These are phyloP conservation scores for Cremastinae sp. DNA, from an alignment of 2,888 invertebrate genomes.

Conservation along the genomic window DNA sequence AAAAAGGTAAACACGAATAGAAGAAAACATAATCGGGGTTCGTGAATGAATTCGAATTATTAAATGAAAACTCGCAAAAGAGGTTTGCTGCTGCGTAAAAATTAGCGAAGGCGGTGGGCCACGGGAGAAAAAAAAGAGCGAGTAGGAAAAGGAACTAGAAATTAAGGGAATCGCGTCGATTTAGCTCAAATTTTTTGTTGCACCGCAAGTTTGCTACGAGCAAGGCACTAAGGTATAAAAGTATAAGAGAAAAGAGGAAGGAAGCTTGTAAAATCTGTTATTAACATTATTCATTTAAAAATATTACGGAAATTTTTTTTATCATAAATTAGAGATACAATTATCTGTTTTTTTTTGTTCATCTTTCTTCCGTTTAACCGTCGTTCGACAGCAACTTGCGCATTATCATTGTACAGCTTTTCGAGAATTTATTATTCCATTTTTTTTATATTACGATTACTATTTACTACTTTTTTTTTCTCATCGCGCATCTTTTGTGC, in stretches of 20 bases:
- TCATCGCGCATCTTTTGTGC: slow-evolving; percentile 38
- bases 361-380: slow-evolving; percentile 42
- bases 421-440: slow-evolving; percentile 39
- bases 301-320: slow-evolving; percentile 62
- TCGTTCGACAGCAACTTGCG: slow-evolving; percentile 40
- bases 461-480: slow-evolving; percentile 32
- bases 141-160: neutral
- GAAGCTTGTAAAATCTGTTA: slow-evolving; percentile 62
- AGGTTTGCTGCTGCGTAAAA: slow-evolving; percentile 44
- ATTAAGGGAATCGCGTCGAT: slow-evolving; percentile 47
- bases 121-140: slow-evolving; percentile 24
- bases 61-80: slow-evolving; percentile 46
- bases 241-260: slow-evolving; percentile 38
- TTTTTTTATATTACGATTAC: slow-evolving; percentile 24
- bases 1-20: neutral
- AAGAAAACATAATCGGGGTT: no score
- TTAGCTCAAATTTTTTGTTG: slow-evolving; percentile 57
- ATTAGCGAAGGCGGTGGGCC: no score
- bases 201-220: slow-evolving; percentile 58
- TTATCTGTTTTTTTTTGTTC: slow-evolving; percentile 36
- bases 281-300: slow-evolving; percentile 58
- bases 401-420: slow-evolving; percentile 46
- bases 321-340: slow-evolving; percentile 58
- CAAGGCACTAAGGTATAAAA: slow-evolving; percentile 64
- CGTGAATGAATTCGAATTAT: slow-evolving; percentile 43